Percentiles rank a stretch among this genome's conserved stretches.
phyloP scores from a whole-genome alignment of 2,113 vertebrate species.

The Puffinus mauretanicus region DNA sequence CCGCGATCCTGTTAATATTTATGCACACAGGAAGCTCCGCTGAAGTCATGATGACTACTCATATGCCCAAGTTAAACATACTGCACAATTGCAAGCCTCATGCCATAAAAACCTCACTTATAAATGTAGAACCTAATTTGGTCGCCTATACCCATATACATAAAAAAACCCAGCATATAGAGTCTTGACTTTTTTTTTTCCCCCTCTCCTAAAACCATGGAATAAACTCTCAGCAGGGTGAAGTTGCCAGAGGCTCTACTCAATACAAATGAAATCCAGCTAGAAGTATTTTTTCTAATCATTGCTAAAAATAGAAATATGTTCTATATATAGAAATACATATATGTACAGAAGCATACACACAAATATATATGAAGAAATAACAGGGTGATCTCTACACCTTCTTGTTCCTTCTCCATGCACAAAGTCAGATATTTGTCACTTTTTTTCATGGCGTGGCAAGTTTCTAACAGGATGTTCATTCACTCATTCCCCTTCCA shows the following conservation, averaged over 20 bases:
- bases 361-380: not conserved
- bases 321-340: not conserved
- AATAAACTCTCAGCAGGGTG: not conserved
- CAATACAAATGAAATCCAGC: not conserved
- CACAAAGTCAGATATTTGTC: not conserved
- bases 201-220: not conserved
- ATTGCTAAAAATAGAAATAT: not conserved
- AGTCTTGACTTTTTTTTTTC: not conserved
- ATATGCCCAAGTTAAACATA: not conserved
- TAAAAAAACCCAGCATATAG: not conserved
- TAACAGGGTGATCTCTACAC: not conserved
- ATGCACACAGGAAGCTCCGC: slow-evolving; percentile 14
- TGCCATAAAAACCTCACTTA: slow-evolving; percentile 31
- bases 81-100: not conserved
- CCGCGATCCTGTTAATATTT: slow-evolving; percentile 7
- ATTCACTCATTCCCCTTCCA: not conserved
- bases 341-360: not conserved
- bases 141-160: not conserved
- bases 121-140: not conserved
- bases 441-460: not conserved
- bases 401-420: not conserved
- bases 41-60: slow-evolving; percentile 26
- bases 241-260: not conserved
- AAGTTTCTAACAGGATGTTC: not conserved
- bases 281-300: not conserved